These are phyloP conservation scores for Cyphomyrus plagiostoma DNA, from an alignment of 2,113 vertebrate genomes.

Conservation along the genomic window DNA sequence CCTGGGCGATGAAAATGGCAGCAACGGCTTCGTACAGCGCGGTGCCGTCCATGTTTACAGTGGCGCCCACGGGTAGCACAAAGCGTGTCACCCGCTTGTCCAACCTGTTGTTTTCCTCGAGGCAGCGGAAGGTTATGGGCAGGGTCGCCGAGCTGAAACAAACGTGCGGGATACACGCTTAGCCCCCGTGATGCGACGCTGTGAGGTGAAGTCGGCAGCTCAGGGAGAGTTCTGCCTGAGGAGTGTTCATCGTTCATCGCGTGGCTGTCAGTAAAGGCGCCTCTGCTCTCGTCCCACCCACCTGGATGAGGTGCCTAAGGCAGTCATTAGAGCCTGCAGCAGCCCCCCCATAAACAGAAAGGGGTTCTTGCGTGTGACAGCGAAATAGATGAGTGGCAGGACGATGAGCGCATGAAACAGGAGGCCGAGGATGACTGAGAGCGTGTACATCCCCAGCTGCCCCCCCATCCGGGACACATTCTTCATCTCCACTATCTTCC, in stretches of 20 bases:
- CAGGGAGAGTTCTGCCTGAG: not conserved
- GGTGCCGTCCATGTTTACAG: conserved; percentile 95
- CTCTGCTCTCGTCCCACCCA: conserved; percentile 35
- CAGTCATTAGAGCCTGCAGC: conserved; percentile 89
- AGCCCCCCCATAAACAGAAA: conserved; percentile 80
- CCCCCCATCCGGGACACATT: conserved; percentile 81
- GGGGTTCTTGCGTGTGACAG: conserved; percentile 83
- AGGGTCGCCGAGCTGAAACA: conserved; percentile 81
- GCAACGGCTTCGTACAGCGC: conserved; percentile 91
- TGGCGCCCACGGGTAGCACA: conserved; percentile 87
- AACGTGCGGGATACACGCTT: not conserved
- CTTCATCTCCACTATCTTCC: conserved; percentile 95
- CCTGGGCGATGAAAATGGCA: conserved; percentile 95
- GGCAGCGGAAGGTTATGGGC: conserved; percentile 91
- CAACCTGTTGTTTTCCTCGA: conserved; percentile 86
- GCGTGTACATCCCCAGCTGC: conserved; percentile 90
- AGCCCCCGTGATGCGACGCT: not conserved
- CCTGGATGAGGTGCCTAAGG: conserved; percentile 93
- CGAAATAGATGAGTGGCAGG: conserved; percentile 85
- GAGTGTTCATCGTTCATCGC: not conserved
- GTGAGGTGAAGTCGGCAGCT: not conserved
- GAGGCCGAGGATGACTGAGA: conserved; percentile 84
- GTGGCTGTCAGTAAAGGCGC: too few species aligned
- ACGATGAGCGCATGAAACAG: conserved; percentile 82
- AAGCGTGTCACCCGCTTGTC: conserved; percentile 90